A percentile compares a stretch with the other conserved stretches of the same genome.
Conservation (phyloP, 2,113 vertebrate genomes). For the Phylloscopus trochiloides region DNA sequence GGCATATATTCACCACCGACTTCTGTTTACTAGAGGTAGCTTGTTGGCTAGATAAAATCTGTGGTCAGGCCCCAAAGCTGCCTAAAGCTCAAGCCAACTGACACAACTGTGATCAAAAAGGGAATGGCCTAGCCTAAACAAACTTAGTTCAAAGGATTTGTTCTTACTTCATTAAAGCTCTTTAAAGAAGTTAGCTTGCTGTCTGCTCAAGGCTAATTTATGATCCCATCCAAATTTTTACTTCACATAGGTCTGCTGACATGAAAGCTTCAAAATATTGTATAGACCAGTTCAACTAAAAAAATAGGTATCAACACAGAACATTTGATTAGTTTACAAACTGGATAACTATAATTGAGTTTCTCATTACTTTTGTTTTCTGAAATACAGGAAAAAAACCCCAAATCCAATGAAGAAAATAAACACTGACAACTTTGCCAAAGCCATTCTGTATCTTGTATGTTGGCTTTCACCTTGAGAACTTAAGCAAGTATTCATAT, state of each 20-base stretch:
- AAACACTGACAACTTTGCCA: background rate
- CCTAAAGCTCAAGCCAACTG: background rate
- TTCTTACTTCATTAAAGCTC: background rate
- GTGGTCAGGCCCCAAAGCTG: background rate
- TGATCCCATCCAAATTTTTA: background rate
- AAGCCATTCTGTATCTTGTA: background rate
- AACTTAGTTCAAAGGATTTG: background rate
- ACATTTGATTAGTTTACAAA: background rate
- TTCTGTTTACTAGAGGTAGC: background rate
- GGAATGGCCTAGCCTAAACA: background rate
- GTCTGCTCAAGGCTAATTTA: background rate
- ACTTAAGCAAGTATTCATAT: background rate
- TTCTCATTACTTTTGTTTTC: background rate
- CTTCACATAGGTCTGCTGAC: background rate
- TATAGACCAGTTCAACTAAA: background rate
- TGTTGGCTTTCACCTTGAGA: background rate
- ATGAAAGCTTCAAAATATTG: background rate
- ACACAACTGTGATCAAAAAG: background rate
- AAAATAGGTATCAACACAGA: background rate
- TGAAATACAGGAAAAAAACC: rapidly evolving
- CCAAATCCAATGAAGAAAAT: rapidly evolving
- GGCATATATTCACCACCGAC: background rate
- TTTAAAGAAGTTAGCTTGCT: background rate
- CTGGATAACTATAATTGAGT: background rate
- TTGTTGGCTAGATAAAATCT: background rate